Evolutionary conservation across 2,888 invertebrate genomes (phyloP), one percentile per base, ranked within the genome.

Genomic region (Plagodis pulveraria): DNA sequence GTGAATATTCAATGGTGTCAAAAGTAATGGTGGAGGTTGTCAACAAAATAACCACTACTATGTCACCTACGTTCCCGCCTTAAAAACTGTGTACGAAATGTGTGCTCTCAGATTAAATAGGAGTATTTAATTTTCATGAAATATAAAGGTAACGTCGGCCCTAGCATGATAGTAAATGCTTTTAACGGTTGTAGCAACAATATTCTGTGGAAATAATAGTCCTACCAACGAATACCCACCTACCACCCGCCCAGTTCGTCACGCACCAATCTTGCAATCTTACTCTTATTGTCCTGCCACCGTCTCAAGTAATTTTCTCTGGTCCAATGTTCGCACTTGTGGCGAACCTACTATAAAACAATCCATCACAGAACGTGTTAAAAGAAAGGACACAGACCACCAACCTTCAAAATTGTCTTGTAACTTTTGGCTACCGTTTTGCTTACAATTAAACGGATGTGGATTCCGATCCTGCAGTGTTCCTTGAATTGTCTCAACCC

Each of bases 291-390:
- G 91, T 90, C 87, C 83, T 79, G 73, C 69, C 67, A 83, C 85
- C 78, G 84, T 83, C 87, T 84, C 76, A 67, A 78, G 83, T 80
- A 81, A 89, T 91, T 90, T 81, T 84, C 87, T 85, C 81, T 86
- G 89, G 88, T 79, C 73, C 70, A 73, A 78, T 78, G 78, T 84
- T 84, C 72, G 80, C 80, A 80, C 78, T 86, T 82, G 84, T 76
- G 85, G 86, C 40, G 10, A 10, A 40, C 77, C 66, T 60, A 67
- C 58, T 49, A 52, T 57, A 62, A 57, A 63, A 59, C 51, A 58
- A 58, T 54, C 45, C 54, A 62, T 53, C 52, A 44, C 69, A 56
- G 76, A 76, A 84, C 80, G 86, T 86, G 88, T 83, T 86, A 85
- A 87, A 79, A 80, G 73, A 63, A 71, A 71, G 60, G 67, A 81